These are phyloP conservation scores for Haemorhous mexicanus DNA, from an alignment of 2,113 vertebrate genomes.

Conservation along the genomic window DNA sequence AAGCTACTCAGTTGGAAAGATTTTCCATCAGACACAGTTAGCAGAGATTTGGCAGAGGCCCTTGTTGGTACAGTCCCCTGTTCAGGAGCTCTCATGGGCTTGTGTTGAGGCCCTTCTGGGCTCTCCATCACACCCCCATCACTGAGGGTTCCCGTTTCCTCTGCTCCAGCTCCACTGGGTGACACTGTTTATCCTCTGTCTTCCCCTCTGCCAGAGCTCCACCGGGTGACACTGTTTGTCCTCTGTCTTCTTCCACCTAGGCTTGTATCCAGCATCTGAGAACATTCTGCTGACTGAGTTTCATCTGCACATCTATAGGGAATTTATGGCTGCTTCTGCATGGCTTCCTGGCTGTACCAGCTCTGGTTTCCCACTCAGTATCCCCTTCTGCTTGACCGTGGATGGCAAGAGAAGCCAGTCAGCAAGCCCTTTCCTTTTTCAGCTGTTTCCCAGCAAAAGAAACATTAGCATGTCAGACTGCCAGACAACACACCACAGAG, in stretches of 20 bases:
- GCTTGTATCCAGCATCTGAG: not conserved
- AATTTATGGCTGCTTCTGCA: not conserved
- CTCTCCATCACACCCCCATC: rapidly evolving
- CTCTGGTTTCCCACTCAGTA: not conserved
- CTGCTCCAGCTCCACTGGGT: not conserved
- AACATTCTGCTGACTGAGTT: not conserved
- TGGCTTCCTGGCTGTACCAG: not conserved
- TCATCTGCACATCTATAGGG: not conserved
- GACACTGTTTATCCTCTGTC: not conserved
- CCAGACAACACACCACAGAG: not conserved
- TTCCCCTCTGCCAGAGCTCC: not conserved
- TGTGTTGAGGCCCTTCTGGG: not conserved
- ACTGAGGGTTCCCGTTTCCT: not conserved
- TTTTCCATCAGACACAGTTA: not conserved
- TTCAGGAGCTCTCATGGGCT: not conserved
- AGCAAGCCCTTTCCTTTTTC: not conserved
- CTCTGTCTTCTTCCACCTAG: not conserved
- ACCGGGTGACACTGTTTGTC: not conserved
- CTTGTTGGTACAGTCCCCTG: not conserved
- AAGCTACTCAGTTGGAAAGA: not conserved
- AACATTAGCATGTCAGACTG: not conserved
- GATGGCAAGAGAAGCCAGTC: not conserved
- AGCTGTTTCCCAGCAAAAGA: not conserved
- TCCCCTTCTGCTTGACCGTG: not conserved
- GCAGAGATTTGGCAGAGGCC: not conserved